Percentiles rank a stretch among this genome's conserved stretches.
These are phyloP conservation scores for Bombus waltoni DNA, from an alignment of 1,140 invertebrate species.

Conservation along the genomic window DNA sequence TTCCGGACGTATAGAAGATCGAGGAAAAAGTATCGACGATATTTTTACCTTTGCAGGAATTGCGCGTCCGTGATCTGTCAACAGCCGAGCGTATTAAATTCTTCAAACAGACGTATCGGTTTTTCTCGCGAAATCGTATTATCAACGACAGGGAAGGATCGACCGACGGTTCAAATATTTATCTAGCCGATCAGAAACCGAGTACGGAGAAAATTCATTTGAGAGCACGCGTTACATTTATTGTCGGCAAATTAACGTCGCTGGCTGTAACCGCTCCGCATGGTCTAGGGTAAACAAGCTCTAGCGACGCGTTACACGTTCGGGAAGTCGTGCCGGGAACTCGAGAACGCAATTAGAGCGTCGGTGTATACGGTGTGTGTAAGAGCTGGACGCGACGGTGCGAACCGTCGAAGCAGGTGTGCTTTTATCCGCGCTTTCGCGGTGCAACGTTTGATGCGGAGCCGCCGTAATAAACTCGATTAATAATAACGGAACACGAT, in stretches of 20 bases:
- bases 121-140: too few relatives aligned
- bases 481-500: constrained; percentile 19
- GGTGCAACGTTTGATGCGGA: constrained; percentile 46
- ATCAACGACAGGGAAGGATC: not conserved
- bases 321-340: constrained; percentile 65
- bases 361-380: constrained; percentile 58
- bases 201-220: constrained; percentile 52
- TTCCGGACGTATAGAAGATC: not conserved
- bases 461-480: constrained; percentile 42
- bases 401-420: constrained; percentile 67
- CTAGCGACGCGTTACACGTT: constrained; percentile 56
- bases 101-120: too few relatives aligned
- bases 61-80: too few relatives aligned
- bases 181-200: constrained; percentile 41
- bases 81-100: too few relatives aligned
- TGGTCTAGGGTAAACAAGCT: constrained; percentile 60
- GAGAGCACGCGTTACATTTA: constrained; percentile 61
- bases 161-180: constrained; percentile 51
- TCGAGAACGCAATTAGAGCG: constrained; percentile 72
- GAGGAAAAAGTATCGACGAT: too few relatives aligned
- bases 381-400: constrained; percentile 55
- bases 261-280: constrained; percentile 43
- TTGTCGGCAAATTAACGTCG: constrained; percentile 58
- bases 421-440: constrained; percentile 55
- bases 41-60: too few relatives aligned